A percentile compares a stretch with the other conserved stretches of the same genome.
phyloP scores from a whole-genome alignment of 2,113 vertebrate genomes.

The Salvelinus alpinus region DNA sequence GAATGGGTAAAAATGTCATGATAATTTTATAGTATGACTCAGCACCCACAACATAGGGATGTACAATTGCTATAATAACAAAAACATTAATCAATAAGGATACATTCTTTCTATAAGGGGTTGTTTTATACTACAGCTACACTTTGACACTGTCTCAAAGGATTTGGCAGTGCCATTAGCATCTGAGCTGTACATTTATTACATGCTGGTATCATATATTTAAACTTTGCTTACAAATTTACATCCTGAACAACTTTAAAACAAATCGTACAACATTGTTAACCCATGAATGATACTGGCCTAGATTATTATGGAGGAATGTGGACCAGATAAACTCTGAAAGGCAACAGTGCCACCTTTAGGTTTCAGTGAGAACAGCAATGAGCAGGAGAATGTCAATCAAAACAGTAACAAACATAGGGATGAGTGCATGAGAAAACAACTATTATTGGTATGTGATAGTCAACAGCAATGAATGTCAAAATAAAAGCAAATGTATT shows the following conservation, averaged over 20 bases:
- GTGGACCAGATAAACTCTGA: constrained; percentile 25
- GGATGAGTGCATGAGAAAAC: background rate
- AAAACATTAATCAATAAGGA: background rate
- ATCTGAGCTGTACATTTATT: no score
- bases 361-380: constrained; percentile 54
- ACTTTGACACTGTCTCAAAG: no score
- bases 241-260: constrained; percentile 16
- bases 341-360: constrained; percentile 77
- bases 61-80: background rate
- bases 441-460: background rate
- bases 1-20: background rate
- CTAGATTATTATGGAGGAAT: constrained; percentile 17
- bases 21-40: background rate
- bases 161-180: no score
- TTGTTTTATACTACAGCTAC: no score
- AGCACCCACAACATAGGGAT: background rate
- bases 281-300: constrained; percentile 30
- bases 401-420: background rate
- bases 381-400: background rate
- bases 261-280: constrained; percentile 27
- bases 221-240: background rate
- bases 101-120: no score
- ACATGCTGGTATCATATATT: background rate
- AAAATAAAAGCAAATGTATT: background rate
- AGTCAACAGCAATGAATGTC: background rate